phyloP scores from a whole-genome alignment of 2,797 vertebrate genomes.

The Knipowitschia caucasica region DNA sequence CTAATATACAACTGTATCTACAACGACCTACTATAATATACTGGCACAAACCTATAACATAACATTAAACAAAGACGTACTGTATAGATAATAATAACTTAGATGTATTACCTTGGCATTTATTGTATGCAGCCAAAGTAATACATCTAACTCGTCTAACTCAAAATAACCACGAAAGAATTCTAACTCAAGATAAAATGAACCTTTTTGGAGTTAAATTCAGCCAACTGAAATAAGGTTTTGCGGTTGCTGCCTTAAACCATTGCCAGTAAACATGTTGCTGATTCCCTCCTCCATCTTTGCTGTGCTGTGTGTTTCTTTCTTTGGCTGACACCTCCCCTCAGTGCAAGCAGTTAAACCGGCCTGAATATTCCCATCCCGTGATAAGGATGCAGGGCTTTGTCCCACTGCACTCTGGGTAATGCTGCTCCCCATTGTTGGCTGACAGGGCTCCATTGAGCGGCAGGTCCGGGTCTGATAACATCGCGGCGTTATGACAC shows the following conservation, averaged over 20 bases:
- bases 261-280: conserved; percentile 48
- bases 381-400: conserved; percentile 64
- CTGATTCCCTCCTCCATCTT: conserved; percentile 21
- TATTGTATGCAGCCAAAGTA: too few relatives aligned
- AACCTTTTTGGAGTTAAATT: too few relatives aligned
- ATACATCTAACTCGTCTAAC: too few relatives aligned
- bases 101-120: too few relatives aligned
- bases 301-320: conserved; percentile 40
- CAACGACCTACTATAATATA: too few relatives aligned
- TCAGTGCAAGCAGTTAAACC: conserved; percentile 66
- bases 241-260: conserved; percentile 20
- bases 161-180: too few relatives aligned
- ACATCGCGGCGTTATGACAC: conserved; percentile 66
- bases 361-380: conserved; percentile 69
- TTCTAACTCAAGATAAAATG: too few relatives aligned
- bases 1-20: too few relatives aligned
- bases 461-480: conserved; percentile 69
- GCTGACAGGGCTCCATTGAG: conserved; percentile 73
- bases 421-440: conserved; percentile 74
- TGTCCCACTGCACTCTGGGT: conserved; percentile 73
- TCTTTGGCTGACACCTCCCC: conserved; percentile 55
- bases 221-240: not conserved
- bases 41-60: too few relatives aligned
- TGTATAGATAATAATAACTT: too few relatives aligned
- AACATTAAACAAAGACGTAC: too few relatives aligned